phyloP scores from a whole-genome alignment of 2,888 invertebrate genomes.

The Drosophila macrothrix region DNA sequence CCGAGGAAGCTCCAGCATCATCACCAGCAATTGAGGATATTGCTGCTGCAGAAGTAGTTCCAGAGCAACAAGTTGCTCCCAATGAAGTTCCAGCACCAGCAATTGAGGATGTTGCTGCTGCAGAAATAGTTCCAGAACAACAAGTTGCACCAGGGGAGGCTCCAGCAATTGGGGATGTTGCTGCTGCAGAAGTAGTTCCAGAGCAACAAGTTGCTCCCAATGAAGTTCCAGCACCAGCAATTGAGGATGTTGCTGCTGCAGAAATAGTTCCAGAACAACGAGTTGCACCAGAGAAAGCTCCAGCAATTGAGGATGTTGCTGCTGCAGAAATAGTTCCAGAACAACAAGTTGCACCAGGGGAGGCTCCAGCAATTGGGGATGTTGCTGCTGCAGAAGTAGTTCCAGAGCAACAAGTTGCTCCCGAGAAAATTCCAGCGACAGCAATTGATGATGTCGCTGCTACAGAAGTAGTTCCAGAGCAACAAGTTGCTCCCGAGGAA shows the following conservation, averaged over 20 bases:
- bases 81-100: rapidly evolving
- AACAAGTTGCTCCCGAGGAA: too few species aligned
- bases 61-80: neutral
- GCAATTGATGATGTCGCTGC: neutral
- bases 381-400: neutral
- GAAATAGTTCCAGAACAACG: neutral
- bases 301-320: neutral
- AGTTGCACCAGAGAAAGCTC: neutral
- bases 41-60: neutral
- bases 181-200: neutral
- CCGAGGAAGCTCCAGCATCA: neutral
- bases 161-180: neutral
- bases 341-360: neutral
- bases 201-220: neutral
- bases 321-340: neutral
- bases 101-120: neutral
- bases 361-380: neutral
- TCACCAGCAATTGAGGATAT: neutral
- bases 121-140: neutral
- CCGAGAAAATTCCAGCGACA: neutral
- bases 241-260: neutral
- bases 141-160: neutral
- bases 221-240: neutral
- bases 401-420: neutral
- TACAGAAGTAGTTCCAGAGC: neutral